Evolutionary conservation across 1,140 invertebrate species (phyloP).

Genomic region (Pteromalus puparum): DNA sequence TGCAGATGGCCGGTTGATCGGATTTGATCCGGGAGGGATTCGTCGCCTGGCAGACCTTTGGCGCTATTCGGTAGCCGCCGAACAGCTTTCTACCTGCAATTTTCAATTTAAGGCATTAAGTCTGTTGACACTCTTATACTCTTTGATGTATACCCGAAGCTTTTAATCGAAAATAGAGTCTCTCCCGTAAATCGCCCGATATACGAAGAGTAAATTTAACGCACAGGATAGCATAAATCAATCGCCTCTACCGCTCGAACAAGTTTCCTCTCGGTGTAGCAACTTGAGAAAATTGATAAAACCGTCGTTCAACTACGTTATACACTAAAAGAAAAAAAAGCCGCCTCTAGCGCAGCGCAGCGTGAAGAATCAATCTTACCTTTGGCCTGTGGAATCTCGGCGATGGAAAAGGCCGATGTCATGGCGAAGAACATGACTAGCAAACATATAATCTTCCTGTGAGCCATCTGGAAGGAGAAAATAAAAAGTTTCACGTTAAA

Average conservation of each 20-base stretch:
- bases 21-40: constrained; percentile 70
- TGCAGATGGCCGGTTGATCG: constrained; percentile 86
- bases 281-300: too few relatives aligned
- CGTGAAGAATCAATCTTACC: constrained; percentile 53
- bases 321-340: neutral
- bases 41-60: constrained; percentile 82
- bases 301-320: too few relatives aligned
- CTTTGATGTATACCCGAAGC: too few relatives aligned
- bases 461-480: constrained; percentile 68
- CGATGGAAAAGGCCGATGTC: constrained; percentile 64
- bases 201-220: too few relatives aligned
- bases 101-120: too few relatives aligned
- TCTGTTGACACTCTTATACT: too few relatives aligned
- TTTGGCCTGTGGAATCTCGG: constrained; percentile 55
- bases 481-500: neutral
- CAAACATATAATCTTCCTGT: constrained; percentile 63
- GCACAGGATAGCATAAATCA: too few relatives aligned
- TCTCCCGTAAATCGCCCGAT: too few relatives aligned
- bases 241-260: too few relatives aligned
- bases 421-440: constrained; percentile 64
- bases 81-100: constrained; percentile 86
- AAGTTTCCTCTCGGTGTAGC: too few relatives aligned
- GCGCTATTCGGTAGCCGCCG: constrained; percentile 89
- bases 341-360: too few relatives aligned
- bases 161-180: too few relatives aligned